Conservation (phyloP, 2,888 invertebrate genomes). For the Cosmopolites sordidus region DNA sequence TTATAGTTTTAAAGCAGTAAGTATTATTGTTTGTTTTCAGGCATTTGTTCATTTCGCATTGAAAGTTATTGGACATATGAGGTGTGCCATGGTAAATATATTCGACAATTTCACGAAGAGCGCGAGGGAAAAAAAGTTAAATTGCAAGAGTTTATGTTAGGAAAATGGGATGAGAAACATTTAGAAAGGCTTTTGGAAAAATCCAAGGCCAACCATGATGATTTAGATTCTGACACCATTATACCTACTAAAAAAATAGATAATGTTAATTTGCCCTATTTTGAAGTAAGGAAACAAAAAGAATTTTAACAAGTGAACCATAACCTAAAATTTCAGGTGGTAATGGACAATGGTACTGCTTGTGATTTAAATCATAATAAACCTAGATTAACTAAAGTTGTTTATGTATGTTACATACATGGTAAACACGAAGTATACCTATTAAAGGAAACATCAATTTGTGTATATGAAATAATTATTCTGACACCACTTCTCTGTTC, state of each 20-base stretch:
- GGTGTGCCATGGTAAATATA: slow-evolving; percentile 86
- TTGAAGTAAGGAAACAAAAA: slow-evolving; percentile 57
- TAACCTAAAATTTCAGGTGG: slow-evolving; percentile 33
- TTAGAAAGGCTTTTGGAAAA: slow-evolving; percentile 47
- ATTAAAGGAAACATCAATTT: slow-evolving; percentile 88
- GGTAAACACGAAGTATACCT: slow-evolving; percentile 90
- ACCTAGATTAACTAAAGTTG: slow-evolving; percentile 73
- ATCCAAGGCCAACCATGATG: slow-evolving; percentile 33
- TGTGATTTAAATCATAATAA: slow-evolving; percentile 84
- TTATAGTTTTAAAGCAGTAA: neutral
- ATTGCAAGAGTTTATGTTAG: slow-evolving; percentile 80
- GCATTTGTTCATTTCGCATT: slow-evolving; percentile 57
- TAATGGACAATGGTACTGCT: slow-evolving; percentile 82
- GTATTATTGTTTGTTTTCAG: slow-evolving; percentile 4
- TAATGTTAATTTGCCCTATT: slow-evolving; percentile 82
- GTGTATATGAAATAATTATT: slow-evolving; percentile 90
- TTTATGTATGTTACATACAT: slow-evolving; percentile 85
- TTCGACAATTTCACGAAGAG: slow-evolving; percentile 94
- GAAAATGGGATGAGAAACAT: slow-evolving; percentile 67
- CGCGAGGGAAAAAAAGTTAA: slow-evolving; percentile 80
- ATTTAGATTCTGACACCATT: slow-evolving; percentile 51
- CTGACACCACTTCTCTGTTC: slow-evolving; percentile 81
- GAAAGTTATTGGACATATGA: slow-evolving; percentile 97
- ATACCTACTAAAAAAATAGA: slow-evolving; percentile 71
- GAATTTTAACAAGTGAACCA: no score